Conservation (phyloP, 2,888 invertebrate genomes). For the Phymatocera aterrima region DNA sequence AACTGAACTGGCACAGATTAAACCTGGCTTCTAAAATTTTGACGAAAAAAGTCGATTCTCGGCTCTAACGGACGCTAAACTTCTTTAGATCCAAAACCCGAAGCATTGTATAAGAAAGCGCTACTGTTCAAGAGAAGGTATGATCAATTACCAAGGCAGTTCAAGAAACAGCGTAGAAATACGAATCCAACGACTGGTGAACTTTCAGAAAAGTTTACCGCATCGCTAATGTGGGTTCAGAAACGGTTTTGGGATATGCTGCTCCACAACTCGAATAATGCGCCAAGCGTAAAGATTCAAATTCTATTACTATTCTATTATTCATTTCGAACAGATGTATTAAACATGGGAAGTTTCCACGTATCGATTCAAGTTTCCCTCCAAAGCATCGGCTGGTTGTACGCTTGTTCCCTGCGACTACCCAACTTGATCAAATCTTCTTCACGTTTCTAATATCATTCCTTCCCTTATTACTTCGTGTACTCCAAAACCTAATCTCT, state of each 20-base stretch:
- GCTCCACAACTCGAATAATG: background rate
- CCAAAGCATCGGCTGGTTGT: no score
- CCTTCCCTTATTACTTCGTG: no score
- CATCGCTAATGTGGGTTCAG: background rate
- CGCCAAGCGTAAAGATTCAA: background rate
- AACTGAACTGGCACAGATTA: no score
- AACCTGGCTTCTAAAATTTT: background rate
- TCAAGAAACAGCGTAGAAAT: background rate
- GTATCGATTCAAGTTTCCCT: no score
- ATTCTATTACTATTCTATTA: background rate
- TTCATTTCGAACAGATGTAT: background rate
- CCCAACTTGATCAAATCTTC: background rate
- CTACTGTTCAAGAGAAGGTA: background rate
- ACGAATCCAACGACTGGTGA: background rate
- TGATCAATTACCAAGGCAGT: background rate
- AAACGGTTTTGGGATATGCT: constrained; percentile 8
- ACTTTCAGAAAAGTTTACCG: background rate
- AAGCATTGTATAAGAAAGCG: background rate
- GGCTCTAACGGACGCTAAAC: background rate
- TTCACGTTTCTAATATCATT: background rate
- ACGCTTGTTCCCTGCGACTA: no score
- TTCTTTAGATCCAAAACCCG: no score
- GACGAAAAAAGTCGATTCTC: background rate
- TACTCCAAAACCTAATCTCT: no score
- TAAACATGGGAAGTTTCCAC: no score